Percentiles rank a stretch among this genome's conserved stretches.
Evolutionary conservation across 2,888 invertebrate species (phyloP).

Genomic region (Leptinotarsa juncta): DNA sequence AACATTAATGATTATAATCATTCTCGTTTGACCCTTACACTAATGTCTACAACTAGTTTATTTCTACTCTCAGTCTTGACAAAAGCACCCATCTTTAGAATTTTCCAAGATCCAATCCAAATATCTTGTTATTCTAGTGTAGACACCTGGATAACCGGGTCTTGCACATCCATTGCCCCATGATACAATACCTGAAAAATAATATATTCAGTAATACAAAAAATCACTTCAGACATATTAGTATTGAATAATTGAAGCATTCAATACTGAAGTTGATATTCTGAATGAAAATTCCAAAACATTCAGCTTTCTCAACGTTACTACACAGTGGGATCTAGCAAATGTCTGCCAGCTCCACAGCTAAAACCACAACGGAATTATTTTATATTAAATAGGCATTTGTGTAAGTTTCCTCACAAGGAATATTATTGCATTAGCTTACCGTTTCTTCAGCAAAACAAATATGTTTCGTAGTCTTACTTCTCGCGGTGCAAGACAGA

Average conservation of each 20-base stretch:
- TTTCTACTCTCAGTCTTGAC: conserved; percentile 63
- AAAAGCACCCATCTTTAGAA: conserved; percentile 85
- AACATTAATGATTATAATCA: neutral
- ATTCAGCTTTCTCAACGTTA: no score
- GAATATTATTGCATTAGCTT: no score
- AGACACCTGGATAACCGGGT: conserved; percentile 87
- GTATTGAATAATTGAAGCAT: neutral
- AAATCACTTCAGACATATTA: neutral
- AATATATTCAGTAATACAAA: neutral
- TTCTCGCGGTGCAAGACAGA: no score
- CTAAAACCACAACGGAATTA: no score
- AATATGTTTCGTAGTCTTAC: no score
- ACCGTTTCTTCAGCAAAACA: no score
- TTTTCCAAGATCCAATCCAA: conserved; percentile 84
- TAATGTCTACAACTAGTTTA: neutral
- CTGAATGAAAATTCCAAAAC: no score
- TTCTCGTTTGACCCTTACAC: neutral
- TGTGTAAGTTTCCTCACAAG: no score
- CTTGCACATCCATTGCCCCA: conserved; percentile 93
- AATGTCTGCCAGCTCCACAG: no score
- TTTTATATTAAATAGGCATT: no score
- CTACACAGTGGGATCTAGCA: no score
- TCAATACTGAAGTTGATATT: no score
- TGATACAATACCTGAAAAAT: conserved; percentile 78
- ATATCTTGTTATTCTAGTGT: conserved; percentile 85